A percentile compares a stretch with the other conserved stretches of the same genome.
phyloP scores from a whole-genome alignment of 1,140 invertebrate species.

The Magallana ariakensis region DNA sequence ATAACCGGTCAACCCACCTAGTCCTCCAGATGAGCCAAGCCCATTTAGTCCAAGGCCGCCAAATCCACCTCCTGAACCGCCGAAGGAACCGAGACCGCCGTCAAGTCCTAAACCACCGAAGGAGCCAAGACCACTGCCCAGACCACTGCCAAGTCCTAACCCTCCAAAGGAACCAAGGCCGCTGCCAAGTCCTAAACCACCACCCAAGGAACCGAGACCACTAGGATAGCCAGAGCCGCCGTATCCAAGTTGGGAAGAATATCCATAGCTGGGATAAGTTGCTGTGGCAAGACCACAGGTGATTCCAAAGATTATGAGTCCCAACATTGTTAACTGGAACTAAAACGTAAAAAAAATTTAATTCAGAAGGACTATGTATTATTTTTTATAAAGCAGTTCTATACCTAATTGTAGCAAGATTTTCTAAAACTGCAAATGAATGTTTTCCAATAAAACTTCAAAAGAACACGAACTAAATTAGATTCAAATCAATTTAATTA shows the following conservation, averaged over 20 bases:
- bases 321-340: background rate
- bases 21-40: too few species aligned
- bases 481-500: background rate
- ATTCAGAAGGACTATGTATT: too few species aligned
- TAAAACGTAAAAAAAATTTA: background rate
- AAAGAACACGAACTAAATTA: background rate
- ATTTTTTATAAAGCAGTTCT: too few species aligned
- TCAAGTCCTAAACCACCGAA: background rate
- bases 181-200: background rate
- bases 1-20: too few species aligned
- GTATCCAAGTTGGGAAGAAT: background rate
- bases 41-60: too few species aligned
- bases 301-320: background rate
- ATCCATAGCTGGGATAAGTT: background rate
- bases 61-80: too few species aligned
- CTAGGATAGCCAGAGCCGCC: background rate
- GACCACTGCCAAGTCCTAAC: background rate
- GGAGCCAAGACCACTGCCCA: background rate
- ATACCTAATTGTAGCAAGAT: background rate
- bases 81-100: background rate
- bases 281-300: background rate
- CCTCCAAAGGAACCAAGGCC: background rate
- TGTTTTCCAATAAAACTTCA: background rate
- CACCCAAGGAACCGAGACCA: background rate
- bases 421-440: background rate